Conservation (phyloP, 2,113 vertebrate species). For the Jacana jacana region DNA sequence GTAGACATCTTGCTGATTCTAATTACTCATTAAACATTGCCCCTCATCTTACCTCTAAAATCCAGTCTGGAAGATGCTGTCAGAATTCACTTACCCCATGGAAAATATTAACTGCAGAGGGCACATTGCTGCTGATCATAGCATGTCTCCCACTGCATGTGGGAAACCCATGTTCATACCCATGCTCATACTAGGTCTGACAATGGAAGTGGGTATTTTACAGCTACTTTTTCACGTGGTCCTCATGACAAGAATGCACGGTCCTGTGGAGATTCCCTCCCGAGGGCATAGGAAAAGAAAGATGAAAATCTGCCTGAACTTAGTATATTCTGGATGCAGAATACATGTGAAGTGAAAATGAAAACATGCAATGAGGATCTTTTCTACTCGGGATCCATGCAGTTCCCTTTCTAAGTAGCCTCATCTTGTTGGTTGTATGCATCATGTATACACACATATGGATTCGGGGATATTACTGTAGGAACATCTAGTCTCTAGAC, state of each 20-base stretch:
- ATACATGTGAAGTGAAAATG: not conserved
- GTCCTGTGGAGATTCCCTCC: not conserved
- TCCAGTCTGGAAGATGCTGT: not conserved
- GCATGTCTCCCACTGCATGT: accelerated
- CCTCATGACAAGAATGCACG: not conserved
- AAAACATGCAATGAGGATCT: accelerated
- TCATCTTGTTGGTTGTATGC: not conserved
- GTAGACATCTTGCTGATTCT: not conserved
- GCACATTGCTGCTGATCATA: not conserved
- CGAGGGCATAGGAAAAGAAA: not conserved
- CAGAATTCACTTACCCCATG: not conserved
- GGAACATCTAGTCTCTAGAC: not conserved
- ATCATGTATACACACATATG: not conserved
- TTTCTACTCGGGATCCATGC: not conserved
- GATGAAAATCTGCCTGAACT: not conserved
- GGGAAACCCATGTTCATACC: not conserved
- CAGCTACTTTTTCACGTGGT: not conserved
- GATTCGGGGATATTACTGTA: not conserved
- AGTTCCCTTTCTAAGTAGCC: not conserved
- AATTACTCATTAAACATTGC: not conserved
- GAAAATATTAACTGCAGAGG: not conserved
- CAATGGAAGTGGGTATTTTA: not conserved
- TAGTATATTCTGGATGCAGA: not conserved
- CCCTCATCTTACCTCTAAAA: not conserved
- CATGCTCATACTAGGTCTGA: not conserved